Percentiles rank a stretch among this genome's conserved stretches.
phyloP scores from a whole-genome alignment of 2,888 invertebrate species.

The Lasioglossum oenotherae region DNA sequence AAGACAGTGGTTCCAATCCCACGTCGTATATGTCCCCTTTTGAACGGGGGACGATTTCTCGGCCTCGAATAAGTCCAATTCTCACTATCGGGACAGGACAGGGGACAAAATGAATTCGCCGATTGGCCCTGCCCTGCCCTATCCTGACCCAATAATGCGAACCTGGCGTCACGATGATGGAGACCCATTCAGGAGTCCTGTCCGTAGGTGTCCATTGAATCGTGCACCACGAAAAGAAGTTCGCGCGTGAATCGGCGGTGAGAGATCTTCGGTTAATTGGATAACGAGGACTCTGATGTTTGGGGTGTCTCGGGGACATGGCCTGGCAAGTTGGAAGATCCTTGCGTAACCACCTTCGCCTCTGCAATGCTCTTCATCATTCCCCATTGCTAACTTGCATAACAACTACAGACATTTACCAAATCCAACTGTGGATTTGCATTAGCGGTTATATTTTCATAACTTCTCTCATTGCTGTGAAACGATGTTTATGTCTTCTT shows the following conservation, averaged over 20 bases:
- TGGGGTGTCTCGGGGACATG: not conserved
- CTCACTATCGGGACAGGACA: conserved; percentile 63
- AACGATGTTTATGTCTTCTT: not conserved
- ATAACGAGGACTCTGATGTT: conserved; percentile 6
- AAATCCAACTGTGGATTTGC: too few relatives aligned
- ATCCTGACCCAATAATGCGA: conserved; percentile 63
- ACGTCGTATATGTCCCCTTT: not conserved
- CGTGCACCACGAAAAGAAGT: not conserved
- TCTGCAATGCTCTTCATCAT: not conserved
- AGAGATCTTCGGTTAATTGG: not conserved
- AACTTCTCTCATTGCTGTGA: not conserved
- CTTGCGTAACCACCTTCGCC: not conserved
- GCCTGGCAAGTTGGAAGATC: not conserved
- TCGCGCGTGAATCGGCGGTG: not conserved
- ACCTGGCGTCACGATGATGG: conserved; percentile 42
- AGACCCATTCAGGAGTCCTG: not conserved
- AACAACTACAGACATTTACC: not conserved
- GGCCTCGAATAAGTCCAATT: conserved; percentile 39
- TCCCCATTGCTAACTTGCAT: not conserved
- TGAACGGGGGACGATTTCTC: not conserved
- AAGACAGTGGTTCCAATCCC: not conserved
- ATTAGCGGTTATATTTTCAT: not conserved
- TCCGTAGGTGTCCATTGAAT: not conserved
- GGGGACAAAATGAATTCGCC: conserved; percentile 54
- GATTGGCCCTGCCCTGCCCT: conserved; percentile 59